Percentiles rank a stretch among this genome's conserved stretches.
Evolutionary conservation across 2,113 vertebrate species (phyloP).

Genomic region (Mormyrus lacerda): DNA sequence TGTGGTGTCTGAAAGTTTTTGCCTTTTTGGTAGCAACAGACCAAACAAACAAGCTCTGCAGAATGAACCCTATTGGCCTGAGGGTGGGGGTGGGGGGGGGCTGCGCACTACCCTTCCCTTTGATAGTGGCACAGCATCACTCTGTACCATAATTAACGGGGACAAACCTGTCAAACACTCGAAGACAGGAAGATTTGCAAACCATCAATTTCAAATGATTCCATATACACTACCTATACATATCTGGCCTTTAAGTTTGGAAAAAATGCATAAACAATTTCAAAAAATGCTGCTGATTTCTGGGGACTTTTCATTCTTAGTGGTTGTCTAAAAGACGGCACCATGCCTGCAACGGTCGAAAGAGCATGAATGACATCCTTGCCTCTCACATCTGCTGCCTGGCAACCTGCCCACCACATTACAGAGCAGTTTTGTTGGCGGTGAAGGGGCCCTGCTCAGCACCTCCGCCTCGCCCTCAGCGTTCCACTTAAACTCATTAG

Average conservation of each 20-base stretch:
- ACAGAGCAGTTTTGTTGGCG: slow-evolving; percentile 9
- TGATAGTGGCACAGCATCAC: not conserved
- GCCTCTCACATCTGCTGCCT: slow-evolving; percentile 7
- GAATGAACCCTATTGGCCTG: not conserved
- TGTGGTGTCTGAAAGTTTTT: not conserved
- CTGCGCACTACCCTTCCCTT: not conserved
- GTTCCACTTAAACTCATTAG: slow-evolving; percentile 19
- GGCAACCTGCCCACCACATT: slow-evolving; percentile 7
- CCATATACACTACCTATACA: not conserved
- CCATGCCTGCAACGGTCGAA: not conserved
- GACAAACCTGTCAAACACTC: not conserved
- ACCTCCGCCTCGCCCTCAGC: not conserved
- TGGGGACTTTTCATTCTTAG: not conserved
- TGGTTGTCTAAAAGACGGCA: not conserved
- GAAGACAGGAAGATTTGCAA: not conserved
- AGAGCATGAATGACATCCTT: not conserved
- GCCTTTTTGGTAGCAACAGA: not conserved
- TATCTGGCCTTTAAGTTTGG: not conserved
- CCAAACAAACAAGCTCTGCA: not conserved
- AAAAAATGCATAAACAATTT: not conserved
- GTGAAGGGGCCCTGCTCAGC: not conserved
- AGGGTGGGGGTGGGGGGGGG: not conserved
- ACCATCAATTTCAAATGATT: not conserved
- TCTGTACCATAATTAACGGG: not conserved
- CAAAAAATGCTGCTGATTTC: not conserved